These are phyloP conservation scores for Xanthia togata DNA, from an alignment of 2,888 invertebrate genomes.

Conservation along the genomic window DNA sequence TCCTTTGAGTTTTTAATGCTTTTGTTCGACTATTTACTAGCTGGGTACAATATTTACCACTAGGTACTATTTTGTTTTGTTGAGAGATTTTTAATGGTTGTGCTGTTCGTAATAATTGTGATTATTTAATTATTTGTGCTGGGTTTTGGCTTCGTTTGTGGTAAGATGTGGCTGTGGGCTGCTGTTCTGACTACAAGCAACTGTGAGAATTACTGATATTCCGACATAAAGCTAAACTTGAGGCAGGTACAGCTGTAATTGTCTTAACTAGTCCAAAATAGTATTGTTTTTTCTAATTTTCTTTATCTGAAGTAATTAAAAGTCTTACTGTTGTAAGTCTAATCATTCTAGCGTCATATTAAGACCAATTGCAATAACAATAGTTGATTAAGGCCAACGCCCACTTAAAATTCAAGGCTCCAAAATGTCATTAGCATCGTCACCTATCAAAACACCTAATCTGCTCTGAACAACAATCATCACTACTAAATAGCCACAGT, in stretches of 20 bases:
- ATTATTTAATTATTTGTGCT: constrained; percentile 15
- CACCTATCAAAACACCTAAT: constrained; percentile 43
- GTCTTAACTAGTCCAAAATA: neutral
- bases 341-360: neutral
- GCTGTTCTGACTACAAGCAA: neutral
- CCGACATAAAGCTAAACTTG: neutral
- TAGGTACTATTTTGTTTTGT: neutral
- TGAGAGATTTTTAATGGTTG: constrained; percentile 14
- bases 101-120: constrained; percentile 11
- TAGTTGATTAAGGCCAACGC: no score
- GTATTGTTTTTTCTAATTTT: neutral
- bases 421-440: constrained; percentile 1
- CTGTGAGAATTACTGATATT: neutral
- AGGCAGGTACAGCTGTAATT: no score
- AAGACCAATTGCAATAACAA: neutral
- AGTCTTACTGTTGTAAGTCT: neutral
- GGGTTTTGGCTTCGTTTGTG: neutral
- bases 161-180: neutral
- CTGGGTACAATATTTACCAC: constrained; percentile 5
- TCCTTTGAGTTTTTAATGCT: constrained; percentile 38
- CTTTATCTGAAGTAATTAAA: neutral
- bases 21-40: constrained; percentile 32
- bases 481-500: constrained; percentile 39
- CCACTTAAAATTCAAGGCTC: neutral
- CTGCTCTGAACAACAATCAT: constrained; percentile 46